These are phyloP conservation scores for Nestor notabilis DNA, from an alignment of 2,113 vertebrate species.

Conservation along the genomic window DNA sequence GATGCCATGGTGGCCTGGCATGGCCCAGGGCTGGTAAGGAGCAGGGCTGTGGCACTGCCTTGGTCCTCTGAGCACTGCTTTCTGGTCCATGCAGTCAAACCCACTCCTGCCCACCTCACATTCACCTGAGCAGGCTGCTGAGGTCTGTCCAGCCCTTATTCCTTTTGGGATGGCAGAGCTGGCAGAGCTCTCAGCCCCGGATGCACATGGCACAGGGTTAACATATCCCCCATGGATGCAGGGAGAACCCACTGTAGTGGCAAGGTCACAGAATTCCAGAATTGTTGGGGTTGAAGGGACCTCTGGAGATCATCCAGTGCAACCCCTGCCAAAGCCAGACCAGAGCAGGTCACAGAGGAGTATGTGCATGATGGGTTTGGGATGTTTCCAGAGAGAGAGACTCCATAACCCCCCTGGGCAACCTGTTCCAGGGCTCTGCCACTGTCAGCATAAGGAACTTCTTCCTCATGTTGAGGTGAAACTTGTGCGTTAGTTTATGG, in stretches of 20 bases:
- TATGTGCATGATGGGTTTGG: neutral
- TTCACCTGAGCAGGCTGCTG: neutral
- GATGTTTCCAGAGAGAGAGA: neutral
- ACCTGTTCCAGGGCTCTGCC: neutral
- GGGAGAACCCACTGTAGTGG: neutral
- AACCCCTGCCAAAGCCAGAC: neutral
- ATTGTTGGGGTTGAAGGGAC: neutral
- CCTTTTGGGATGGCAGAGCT: neutral
- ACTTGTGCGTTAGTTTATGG: neutral
- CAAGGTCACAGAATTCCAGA: neutral
- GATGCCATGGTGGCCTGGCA: fast-evolving
- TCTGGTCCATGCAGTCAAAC: neutral
- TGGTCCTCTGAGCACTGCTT: neutral
- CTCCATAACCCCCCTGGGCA: neutral
- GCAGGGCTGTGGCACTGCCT: neutral
- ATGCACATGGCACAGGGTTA: neutral
- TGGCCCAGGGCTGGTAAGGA: fast-evolving
- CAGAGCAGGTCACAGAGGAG: neutral
- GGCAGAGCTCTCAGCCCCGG: neutral
- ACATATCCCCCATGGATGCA: fast-evolving
- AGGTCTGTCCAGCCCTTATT: fast-evolving
- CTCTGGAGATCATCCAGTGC: neutral
- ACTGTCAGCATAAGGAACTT: neutral
- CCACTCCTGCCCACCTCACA: neutral
- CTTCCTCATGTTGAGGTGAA: neutral